Percentiles rank a stretch among this genome's conserved stretches.
Evolutionary conservation across 2,113 vertebrate genomes (phyloP).

Genomic region (Toxostoma redivivum): DNA sequence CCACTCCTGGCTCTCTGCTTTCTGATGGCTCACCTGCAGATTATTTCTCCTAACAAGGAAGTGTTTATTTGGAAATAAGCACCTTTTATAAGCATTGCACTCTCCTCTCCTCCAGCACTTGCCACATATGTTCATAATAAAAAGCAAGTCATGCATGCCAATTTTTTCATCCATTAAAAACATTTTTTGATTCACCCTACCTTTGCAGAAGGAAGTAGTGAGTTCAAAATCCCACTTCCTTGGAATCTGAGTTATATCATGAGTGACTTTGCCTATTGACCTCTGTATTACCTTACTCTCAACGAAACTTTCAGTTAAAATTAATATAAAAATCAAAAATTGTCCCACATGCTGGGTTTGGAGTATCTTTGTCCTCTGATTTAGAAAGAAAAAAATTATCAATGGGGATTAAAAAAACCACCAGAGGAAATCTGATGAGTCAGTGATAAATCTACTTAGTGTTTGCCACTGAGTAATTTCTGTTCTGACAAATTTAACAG

Average conservation of each 20-base stretch:
- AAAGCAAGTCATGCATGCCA: neutral
- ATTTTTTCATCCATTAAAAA: neutral
- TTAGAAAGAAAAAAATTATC: neutral
- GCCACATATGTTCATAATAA: conserved; percentile 2
- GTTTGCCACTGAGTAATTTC: neutral
- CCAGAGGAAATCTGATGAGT: neutral
- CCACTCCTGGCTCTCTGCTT: neutral
- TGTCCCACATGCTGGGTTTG: neutral
- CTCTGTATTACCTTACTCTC: neutral
- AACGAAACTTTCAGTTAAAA: neutral
- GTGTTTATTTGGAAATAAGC: neutral
- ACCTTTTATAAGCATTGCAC: neutral
- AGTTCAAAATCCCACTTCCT: neutral
- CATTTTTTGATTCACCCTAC: neutral
- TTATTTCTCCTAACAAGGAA: neutral
- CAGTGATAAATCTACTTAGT: neutral
- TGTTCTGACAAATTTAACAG: neutral
- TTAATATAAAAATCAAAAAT: neutral
- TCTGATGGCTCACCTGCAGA: neutral
- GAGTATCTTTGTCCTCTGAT: neutral
- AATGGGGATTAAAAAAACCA: neutral
- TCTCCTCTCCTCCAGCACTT: neutral
- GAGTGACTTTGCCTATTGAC: neutral
- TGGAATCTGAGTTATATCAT: conserved; percentile 20
- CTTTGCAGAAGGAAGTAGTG: conserved; percentile 1